A percentile compares a stretch with the other conserved stretches of the same genome.
Conservation (phyloP, 2,797 vertebrate genomes). For the Sparidentex hasta region DNA sequence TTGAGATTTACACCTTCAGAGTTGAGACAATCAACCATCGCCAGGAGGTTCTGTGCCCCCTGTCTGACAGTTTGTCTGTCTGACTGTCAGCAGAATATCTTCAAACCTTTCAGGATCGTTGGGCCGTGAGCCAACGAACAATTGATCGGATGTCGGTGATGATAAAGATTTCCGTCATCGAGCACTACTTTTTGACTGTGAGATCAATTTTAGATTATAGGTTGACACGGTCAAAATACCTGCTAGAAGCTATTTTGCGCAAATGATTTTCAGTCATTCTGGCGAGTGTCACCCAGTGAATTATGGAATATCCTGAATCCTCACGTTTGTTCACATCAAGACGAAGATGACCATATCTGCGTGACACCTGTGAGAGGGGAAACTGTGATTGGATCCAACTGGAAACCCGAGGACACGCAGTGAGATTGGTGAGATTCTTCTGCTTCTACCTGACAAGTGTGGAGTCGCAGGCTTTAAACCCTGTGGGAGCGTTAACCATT, state of each 20-base stretch:
- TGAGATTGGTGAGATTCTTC: no score
- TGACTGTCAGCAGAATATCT: conserved; percentile 35
- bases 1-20: conserved; percentile 28
- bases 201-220: not conserved
- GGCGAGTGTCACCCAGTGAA: no score
- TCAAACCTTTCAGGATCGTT: not conserved
- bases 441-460: no score
- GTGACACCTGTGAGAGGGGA: no score
- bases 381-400: no score
- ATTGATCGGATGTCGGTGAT: conserved; percentile 24
- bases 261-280: no score
- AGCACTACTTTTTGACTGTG: not conserved
- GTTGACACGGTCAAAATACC: conserved; percentile 3
- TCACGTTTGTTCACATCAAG: no score
- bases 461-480: no score
- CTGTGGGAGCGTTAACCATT: no score
- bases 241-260: not conserved
- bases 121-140: conserved; percentile 9
- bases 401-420: no score
- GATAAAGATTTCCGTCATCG: conserved; percentile 8
- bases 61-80: conserved; percentile 18
- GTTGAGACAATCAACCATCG: conserved; percentile 5
- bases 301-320: no score
- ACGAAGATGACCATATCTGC: no score
- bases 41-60: not conserved